Percentiles rank a stretch among this genome's conserved stretches.
These are phyloP conservation scores for Pachypeltis micranthus DNA, from an alignment of 1,140 invertebrate species.

Conservation along the genomic window DNA sequence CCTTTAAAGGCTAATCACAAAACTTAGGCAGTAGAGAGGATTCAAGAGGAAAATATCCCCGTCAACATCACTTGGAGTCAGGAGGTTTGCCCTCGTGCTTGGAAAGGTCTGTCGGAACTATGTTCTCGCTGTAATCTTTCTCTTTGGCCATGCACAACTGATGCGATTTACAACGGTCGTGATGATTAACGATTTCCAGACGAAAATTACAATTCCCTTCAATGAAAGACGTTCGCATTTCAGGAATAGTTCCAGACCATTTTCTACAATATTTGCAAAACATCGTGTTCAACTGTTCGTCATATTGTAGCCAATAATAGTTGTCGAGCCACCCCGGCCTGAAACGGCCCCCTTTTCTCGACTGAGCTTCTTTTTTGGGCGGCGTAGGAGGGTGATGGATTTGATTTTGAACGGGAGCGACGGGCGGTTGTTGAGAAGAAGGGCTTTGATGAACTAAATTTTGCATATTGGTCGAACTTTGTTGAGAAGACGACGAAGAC, in stretches of 20 bases:
- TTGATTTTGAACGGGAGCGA: too few relatives aligned
- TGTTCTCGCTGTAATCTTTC: slow-evolving; percentile 22
- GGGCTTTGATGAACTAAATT: background rate
- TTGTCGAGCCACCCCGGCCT: slow-evolving; percentile 48
- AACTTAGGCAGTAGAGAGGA: too few relatives aligned
- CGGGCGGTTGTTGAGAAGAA: background rate
- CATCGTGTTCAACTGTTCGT: slow-evolving; percentile 52
- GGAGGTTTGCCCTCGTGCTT: slow-evolving; percentile 12
- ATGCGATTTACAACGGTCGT: slow-evolving; percentile 63
- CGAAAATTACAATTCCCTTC: slow-evolving; percentile 62
- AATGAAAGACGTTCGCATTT: slow-evolving; percentile 58
- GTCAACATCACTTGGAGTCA: slow-evolving; percentile 1
- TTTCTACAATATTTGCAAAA: slow-evolving; percentile 58
- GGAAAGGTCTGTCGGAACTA: slow-evolving; percentile 5
- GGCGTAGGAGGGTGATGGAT: background rate
- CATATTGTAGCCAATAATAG: slow-evolving; percentile 56
- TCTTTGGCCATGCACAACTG: slow-evolving; percentile 46
- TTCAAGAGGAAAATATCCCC: too few relatives aligned
- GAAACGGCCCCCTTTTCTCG: slow-evolving; percentile 48
- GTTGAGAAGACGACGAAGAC: too few relatives aligned
- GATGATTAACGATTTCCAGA: slow-evolving; percentile 61
- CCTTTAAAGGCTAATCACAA: too few relatives aligned
- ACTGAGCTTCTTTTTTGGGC: background rate
- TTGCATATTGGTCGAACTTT: too few relatives aligned
- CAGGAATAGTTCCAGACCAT: slow-evolving; percentile 53